A percentile compares a stretch with the other conserved stretches of the same genome.
Conservation (phyloP, 2,888 invertebrate species). For the Pterostichus niger region DNA sequence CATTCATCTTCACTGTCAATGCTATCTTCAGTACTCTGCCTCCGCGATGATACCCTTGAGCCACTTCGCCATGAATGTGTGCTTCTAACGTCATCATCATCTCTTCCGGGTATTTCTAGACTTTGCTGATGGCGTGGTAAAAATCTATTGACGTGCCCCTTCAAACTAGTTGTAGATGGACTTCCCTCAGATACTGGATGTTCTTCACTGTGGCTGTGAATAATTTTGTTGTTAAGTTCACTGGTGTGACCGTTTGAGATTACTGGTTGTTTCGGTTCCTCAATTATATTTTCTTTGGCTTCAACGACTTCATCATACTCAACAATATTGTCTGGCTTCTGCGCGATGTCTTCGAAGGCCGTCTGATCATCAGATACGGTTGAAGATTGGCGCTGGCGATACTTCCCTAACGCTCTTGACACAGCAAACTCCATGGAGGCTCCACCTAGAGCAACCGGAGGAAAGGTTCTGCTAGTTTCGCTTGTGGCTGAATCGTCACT, state of each 20-base stretch:
- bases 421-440: conserved; percentile 92
- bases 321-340: conserved; percentile 72
- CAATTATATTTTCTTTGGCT: conserved; percentile 69
- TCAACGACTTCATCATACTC: conserved; percentile 70
- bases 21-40: conserved; percentile 95
- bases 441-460: conserved; percentile 80
- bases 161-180: conserved; percentile 82
- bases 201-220: conserved; percentile 78
- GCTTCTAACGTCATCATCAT: conserved; percentile 91
- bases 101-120: conserved; percentile 88
- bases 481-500: conserved; percentile 80
- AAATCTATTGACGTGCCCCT: conserved; percentile 81
- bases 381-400: conserved; percentile 86
- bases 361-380: conserved; percentile 85
- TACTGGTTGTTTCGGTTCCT: conserved; percentile 33
- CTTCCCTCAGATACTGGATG: conserved; percentile 81
- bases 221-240: conserved; percentile 76
- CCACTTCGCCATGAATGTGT: conserved; percentile 93
- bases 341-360: conserved; percentile 78
- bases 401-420: conserved; percentile 89
- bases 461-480: conserved; percentile 77
- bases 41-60: conserved; percentile 90
- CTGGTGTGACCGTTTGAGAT: conserved; percentile 70
- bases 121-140: conserved; percentile 87
- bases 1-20: conserved; percentile 96